These are phyloP conservation scores for Micrasema minimum DNA, from an alignment of 1,140 invertebrate species.

Conservation along the genomic window DNA sequence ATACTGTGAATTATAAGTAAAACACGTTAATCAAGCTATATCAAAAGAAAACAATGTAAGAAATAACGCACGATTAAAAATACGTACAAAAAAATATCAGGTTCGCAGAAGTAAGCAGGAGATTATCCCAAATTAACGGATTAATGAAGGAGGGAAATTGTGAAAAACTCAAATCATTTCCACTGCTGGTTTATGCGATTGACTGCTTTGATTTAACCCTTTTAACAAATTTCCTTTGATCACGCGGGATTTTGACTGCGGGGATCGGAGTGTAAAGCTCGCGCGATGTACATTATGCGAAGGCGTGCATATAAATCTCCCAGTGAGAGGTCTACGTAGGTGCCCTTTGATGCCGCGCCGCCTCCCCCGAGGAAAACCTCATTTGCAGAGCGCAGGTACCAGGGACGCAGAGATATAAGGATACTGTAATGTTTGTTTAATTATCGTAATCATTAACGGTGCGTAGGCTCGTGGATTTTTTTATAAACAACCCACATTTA, in stretches of 20 bases:
- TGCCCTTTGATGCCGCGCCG: conserved; percentile 33
- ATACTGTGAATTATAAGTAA: conserved; percentile 26
- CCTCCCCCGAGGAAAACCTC: conserved; percentile 31
- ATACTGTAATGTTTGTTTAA: not conserved
- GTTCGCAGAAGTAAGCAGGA: conserved; percentile 38
- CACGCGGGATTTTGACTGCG: not conserved
- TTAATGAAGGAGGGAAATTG: not conserved
- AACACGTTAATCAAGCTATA: conserved; percentile 27
- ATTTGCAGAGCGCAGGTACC: conserved; percentile 19
- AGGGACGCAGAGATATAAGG: conserved; percentile 4
- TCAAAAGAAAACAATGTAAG: not conserved
- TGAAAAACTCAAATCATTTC: no score
- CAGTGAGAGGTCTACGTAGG: conserved; percentile 35
- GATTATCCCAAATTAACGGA: conserved; percentile 19
- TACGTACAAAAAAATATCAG: conserved; percentile 40
- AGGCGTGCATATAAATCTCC: conserved; percentile 40
- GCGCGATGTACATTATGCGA: conserved; percentile 41
- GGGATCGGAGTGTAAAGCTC: conserved; percentile 10
- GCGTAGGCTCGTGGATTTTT: no score
- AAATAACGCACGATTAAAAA: conserved; percentile 12
- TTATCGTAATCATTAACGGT: not conserved
- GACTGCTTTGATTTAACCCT: no score
- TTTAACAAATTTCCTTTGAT: no score
- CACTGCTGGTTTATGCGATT: no score
- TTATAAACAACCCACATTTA: no score